phyloP scores from a whole-genome alignment of 2,113 vertebrate genomes.

The Dicentrarchus labrax region DNA sequence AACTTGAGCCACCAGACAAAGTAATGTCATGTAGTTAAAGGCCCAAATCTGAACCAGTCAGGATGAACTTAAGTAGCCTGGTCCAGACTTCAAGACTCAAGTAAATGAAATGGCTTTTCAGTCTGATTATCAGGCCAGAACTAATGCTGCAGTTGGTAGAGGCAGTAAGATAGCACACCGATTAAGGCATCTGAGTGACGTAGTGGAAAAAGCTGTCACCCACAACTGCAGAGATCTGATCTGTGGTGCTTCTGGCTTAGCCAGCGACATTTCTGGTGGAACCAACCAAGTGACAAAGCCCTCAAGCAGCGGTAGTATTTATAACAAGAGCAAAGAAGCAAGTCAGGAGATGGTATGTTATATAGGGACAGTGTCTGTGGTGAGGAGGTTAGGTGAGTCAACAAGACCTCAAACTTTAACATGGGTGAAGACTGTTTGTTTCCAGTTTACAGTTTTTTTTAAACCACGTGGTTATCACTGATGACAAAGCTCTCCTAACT shows the following conservation, averaged over 20 bases:
- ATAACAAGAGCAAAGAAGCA: not conserved
- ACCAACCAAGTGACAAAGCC: not conserved
- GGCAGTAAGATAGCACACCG: conserved; percentile 14
- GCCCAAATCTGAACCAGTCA: not conserved
- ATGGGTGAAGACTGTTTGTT: not conserved
- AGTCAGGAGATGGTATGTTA: not conserved
- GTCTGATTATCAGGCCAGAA: conserved; percentile 38
- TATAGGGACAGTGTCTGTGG: not conserved
- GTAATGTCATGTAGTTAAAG: not conserved
- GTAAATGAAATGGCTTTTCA: not conserved
- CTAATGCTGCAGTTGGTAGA: conserved; percentile 39
- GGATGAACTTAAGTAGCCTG: not conserved
- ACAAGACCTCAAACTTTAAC: not conserved
- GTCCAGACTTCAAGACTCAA: conserved; percentile 4
- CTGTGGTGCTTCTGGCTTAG: conserved; percentile 1
- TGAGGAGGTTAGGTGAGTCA: not conserved
- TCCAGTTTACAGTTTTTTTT: not conserved
- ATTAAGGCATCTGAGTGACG: conserved; percentile 13
- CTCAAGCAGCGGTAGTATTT: not conserved
- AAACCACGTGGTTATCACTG: not conserved
- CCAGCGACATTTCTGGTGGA: not conserved
- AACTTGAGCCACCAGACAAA: not conserved
- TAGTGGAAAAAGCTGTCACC: conserved; percentile 49
- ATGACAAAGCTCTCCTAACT: not conserved
- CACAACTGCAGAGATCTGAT: not conserved